Percentiles rank a stretch among this genome's conserved stretches.
These are phyloP conservation scores for Pseudococcus jackbeardsleyi DNA, from an alignment of 2,888 invertebrate genomes.

Conservation along the genomic window DNA sequence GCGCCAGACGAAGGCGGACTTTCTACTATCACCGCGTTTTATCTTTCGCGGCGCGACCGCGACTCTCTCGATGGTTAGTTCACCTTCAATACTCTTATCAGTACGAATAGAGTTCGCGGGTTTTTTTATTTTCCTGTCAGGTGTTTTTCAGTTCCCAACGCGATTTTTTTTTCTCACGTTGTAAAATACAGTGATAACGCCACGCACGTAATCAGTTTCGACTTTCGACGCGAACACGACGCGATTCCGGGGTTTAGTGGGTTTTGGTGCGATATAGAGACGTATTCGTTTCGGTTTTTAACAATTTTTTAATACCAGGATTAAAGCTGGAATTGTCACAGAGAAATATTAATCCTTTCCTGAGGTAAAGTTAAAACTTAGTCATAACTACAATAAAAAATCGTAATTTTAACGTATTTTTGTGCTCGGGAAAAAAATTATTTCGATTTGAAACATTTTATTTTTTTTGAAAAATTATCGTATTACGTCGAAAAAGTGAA, in stretches of 20 bases:
- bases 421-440: not conserved
- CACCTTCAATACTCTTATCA: conserved; percentile 54
- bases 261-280: not conserved
- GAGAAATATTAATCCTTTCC: conserved; percentile 65
- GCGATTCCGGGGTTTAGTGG: not conserved
- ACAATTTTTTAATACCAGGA: not conserved
- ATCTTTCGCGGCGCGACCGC: conserved; percentile 35
- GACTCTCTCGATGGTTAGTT: conserved; percentile 53
- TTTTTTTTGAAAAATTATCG: not conserved
- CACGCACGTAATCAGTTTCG: not conserved
- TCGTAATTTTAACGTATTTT: too few species aligned
- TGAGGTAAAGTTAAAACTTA: conserved; percentile 58
- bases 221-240: not conserved
- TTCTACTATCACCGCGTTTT: conserved; percentile 63
- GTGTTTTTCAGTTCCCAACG: not conserved
- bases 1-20: conserved; percentile 64
- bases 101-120: conserved; percentile 43
- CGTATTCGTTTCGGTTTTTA: conserved; percentile 25
- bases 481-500: not conserved
- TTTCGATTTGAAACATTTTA: not conserved
- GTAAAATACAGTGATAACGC: conserved; percentile 1
- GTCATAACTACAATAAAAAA: too few species aligned
- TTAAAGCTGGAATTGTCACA: conserved; percentile 64
- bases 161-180: not conserved
- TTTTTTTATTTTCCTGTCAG: not conserved